Base-by-base conservation (phyloP, 2,113 vertebrate genomes). In the Mugil cephalus region DNA sequence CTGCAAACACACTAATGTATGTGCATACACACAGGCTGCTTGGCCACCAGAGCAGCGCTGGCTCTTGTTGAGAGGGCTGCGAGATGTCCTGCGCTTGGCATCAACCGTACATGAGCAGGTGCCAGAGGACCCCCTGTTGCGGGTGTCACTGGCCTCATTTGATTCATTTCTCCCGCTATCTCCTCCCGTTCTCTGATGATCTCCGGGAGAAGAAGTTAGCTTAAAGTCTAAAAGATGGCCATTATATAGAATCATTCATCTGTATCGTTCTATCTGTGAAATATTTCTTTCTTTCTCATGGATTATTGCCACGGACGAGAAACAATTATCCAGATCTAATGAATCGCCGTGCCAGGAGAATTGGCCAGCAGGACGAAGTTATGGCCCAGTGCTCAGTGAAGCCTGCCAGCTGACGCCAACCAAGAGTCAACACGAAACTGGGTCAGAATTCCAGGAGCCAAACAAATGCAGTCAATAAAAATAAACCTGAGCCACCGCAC, bases 91-190 rank as follows among this genome's bases (percentile, higher is more conserved):
- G 67, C 52, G 73, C 39, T 80, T 83, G 80, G 84, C 78, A 43
- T 39, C 19, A 69, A 17, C 6, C 56, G 75, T 36, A 9, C 52
- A 30, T 53, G 40, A 73, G 55, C 43, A 52, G 46, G 56, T 70
- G 83, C 85, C 87, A 88, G 73, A 65, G 61, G 67, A 84, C 64
- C 72, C 68, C 78, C 59, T 19, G 71, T 47, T 80, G 74, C 73
- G 74, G 24, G 24, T 80, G 86, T 83, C 80, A 69, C 38, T 72
- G 63, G 74, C 78, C 84, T 85, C 76, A 54, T 79, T 85, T 73
- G 65, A 71, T 45, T 66, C 58, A 52, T 71, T 5, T 30, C 73
- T 35, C 48, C 74, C 69, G 46, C 69, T 59, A 39, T 59, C 73
- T 52, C 55, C 64, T 61, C 81, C 59, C 70, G 65, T 15, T 36